Percentiles rank a stretch among this genome's conserved stretches.
phyloP scores from a whole-genome alignment of 2,888 invertebrate genomes.

The Ormyrus rosae region DNA sequence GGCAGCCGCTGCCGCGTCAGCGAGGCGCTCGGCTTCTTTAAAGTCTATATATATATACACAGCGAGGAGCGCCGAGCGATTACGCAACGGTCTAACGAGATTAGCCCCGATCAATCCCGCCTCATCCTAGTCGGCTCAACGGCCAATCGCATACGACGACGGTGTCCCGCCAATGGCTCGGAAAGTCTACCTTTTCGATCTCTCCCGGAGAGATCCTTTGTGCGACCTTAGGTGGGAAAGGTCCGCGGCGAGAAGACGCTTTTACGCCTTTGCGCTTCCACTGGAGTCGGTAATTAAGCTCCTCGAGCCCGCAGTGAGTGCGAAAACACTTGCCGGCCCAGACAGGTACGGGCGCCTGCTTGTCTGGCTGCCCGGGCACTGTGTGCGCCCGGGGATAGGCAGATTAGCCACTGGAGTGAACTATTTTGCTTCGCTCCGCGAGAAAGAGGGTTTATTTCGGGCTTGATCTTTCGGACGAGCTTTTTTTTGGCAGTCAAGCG shows the following conservation, averaged over 20 bases:
- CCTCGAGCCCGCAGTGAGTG: not conserved
- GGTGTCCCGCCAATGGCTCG: conserved; percentile 22
- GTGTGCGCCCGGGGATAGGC: not conserved
- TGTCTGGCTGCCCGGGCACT: not conserved
- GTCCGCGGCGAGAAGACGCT: conserved; percentile 5
- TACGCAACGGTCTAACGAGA: conserved; percentile 45
- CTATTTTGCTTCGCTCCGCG: not conserved
- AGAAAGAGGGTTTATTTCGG: too few species aligned
- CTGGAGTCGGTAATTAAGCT: conserved; percentile 39
- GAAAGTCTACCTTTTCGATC: conserved; percentile 8
- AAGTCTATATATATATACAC: not conserved
- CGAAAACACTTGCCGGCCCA: not conserved
- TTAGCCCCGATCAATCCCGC: conserved; percentile 41
- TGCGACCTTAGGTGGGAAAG: too few species aligned
- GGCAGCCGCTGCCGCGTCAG: not conserved
- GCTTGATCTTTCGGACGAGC: too few species aligned
- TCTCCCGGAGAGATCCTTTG: not conserved
- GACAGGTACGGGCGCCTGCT: too few species aligned
- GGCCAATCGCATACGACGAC: not conserved
- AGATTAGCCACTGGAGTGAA: conserved; percentile 25
- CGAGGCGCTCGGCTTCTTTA: conserved; percentile 21
- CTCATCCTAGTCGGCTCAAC: conserved; percentile 13
- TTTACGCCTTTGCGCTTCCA: conserved; percentile 39
- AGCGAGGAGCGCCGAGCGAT: conserved; percentile 3
- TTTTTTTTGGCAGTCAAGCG: too few species aligned